Base-by-base conservation (phyloP, 2,888 invertebrate genomes). In the Actias luna region DNA sequence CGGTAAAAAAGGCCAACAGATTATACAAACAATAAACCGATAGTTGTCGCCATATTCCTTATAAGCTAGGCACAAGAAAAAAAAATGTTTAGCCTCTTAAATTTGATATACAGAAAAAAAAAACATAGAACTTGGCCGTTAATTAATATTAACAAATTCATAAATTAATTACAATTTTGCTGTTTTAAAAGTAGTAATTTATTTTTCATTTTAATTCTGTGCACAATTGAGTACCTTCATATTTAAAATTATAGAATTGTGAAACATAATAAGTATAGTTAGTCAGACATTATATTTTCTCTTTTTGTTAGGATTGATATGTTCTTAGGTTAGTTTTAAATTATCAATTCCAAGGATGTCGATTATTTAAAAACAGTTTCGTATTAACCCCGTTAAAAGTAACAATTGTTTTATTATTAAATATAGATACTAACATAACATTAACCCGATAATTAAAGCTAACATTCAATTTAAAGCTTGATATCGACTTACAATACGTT, bases 391-490 rank as follows among this genome's bases (percentile, higher is more conserved):
- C 22, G 46, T 50, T 50, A 7, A 50, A 50, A 50, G 25, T 50
- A 50, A 25, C 22, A 25, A 25, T 5, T 50, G 25, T 25, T 25
- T 50, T 50, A 25, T 50, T 5, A 55, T 42, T 39, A 52, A 63
- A 59, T 60, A 60, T 29, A 55, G 29, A 52, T 36, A 55, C 39
- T 70, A 79, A 78, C 82, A 82, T 83, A 80, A 80, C 76, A 76
- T 83, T 85, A 84, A 88, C 78, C 74, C 73, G 67, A 81, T 88
- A 89, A 92, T 92, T 92, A 92, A 92, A 92, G 92, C 92, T 92
- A 91, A 92, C 81, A 87, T 89, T 85, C 81, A 92, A 90, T 92
- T 92, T 92, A 92, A 92, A 92, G 92, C 92, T 92, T 89, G 80
- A 84, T 82, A 87, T 86, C 84, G 81, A 90, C 87, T 87, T 87